phyloP scores from a whole-genome alignment of 2,797 vertebrate species.

The Pyrocephalus nanus region DNA sequence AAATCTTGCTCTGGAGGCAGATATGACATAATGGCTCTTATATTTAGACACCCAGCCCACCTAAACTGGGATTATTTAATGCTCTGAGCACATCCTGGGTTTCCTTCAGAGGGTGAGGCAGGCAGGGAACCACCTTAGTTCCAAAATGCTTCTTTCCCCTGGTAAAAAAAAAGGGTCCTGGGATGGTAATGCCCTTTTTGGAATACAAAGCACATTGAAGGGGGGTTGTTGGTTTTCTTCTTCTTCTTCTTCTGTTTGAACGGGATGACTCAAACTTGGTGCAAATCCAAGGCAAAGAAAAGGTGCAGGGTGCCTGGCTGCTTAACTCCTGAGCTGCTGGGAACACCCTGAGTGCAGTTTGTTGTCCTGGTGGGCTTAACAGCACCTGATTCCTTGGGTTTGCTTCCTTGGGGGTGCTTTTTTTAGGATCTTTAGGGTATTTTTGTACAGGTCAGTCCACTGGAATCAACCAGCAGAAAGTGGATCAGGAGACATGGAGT shows the following conservation, averaged over 20 bases:
- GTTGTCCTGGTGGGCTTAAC: background rate
- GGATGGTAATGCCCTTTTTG: background rate
- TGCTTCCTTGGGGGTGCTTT: background rate
- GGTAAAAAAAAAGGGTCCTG: background rate
- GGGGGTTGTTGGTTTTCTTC: no score
- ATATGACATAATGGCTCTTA: background rate
- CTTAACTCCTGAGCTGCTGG: conserved; percentile 33
- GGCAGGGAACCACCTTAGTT: background rate
- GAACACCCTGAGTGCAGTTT: background rate
- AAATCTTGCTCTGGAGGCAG: background rate
- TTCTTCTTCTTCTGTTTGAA: background rate
- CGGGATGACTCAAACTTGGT: conserved; percentile 56
- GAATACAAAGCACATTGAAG: background rate
- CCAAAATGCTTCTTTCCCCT: background rate
- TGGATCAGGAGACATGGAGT: background rate
- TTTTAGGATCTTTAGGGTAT: background rate
- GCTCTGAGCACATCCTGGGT: background rate
- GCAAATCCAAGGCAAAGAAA: conserved; percentile 63
- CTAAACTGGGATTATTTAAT: background rate
- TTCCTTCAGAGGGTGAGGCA: background rate
- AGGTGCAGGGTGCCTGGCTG: background rate
- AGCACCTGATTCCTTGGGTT: background rate
- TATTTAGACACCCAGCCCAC: background rate
- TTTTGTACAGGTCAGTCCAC: background rate
- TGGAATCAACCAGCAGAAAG: background rate